Conservation (phyloP, 2,888 invertebrate genomes). For the Aphelenchoides bicaudatus region DNA sequence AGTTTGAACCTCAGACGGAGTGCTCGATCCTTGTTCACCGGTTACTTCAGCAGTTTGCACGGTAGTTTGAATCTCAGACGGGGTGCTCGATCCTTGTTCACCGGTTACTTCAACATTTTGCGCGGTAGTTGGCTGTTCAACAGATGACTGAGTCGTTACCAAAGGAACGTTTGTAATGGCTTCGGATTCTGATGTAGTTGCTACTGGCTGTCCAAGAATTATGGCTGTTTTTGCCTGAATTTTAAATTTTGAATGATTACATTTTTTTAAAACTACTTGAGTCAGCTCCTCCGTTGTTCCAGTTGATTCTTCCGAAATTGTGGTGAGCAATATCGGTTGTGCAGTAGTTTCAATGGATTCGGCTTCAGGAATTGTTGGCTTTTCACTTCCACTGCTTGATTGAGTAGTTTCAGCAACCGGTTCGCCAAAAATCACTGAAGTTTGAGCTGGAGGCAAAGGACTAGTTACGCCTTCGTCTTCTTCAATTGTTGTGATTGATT, state of each 20-base stretch:
- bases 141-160: neutral
- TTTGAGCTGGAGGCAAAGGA: neutral
- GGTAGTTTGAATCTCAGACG: no score
- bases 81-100: neutral
- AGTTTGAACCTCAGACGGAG: no score
- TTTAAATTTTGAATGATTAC: no score
- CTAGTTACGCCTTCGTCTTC: neutral
- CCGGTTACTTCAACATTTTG: neutral
- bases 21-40: neutral
- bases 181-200: neutral
- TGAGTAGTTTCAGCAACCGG: neutral
- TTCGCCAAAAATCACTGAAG: neutral
- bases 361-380: neutral
- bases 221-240: no score
- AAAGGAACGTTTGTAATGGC: neutral
- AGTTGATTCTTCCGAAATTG: conserved; percentile 5
- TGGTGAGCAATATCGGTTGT: neutral
- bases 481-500: neutral
- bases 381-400: neutral
- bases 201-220: no score
- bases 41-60: no score
- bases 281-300: neutral
- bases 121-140: conserved; percentile 8
- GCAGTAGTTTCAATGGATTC: no score
- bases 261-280: no score